Conservation (phyloP, 2,113 vertebrate species). For the Pyxicephalus adspersus region DNA sequence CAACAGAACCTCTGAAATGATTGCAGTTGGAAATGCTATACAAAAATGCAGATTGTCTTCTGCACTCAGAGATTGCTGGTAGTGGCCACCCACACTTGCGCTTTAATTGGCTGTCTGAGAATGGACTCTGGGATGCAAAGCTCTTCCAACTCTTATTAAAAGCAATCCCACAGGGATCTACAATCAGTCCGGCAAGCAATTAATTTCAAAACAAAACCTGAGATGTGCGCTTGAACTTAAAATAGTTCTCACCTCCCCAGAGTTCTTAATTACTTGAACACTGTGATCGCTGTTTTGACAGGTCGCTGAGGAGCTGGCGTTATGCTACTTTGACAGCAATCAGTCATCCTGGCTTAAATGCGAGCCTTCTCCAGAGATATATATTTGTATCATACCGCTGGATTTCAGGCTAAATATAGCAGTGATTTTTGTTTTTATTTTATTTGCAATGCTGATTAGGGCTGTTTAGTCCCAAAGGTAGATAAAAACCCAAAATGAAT, state of each 20-base stretch:
- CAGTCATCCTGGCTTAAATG: constrained; percentile 10
- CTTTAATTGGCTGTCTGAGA: constrained; percentile 18
- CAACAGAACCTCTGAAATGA: not conserved
- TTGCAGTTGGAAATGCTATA: not conserved
- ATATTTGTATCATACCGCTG: not conserved
- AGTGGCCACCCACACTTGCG: not conserved
- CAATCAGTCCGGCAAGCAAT: constrained; percentile 29
- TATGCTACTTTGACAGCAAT: constrained; percentile 25
- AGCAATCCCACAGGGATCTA: not conserved
- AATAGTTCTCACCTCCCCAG: constrained; percentile 28
- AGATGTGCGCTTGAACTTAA: constrained; percentile 11
- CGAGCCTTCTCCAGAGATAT: not conserved
- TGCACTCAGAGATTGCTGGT: not conserved
- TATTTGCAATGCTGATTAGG: not conserved
- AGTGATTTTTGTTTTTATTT: not conserved
- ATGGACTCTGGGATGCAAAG: not conserved
- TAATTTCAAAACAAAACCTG: constrained; percentile 22
- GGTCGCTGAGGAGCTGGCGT: not conserved
- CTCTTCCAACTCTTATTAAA: not conserved
- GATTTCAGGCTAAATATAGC: too few relatives aligned
- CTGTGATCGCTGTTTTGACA: constrained; percentile 27
- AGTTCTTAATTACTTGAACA: constrained; percentile 26
- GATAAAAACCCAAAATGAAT: too few relatives aligned
- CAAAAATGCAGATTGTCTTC: not conserved
- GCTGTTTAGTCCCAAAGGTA: too few relatives aligned